Evolutionary conservation across 30 jellyfish, hydroid and myxozoan species (phyloP).

Genomic region (Aurelia aurita complex sp. Pacific): DNA sequence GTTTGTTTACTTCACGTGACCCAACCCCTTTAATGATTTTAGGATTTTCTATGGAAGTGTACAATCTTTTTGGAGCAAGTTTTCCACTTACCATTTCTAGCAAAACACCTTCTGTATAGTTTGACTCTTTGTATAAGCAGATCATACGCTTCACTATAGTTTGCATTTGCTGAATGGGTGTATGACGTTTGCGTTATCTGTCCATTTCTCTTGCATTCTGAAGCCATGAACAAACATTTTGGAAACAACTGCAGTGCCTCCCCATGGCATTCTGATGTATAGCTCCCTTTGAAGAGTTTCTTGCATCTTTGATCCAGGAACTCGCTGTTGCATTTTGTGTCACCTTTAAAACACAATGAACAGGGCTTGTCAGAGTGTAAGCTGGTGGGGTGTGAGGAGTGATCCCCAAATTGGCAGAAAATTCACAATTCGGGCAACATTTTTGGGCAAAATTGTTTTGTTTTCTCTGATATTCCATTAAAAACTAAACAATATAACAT

Average conservation of each 20-base stretch:
- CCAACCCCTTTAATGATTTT: no score
- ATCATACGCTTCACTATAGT: constrained; percentile 33
- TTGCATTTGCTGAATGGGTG: constrained; percentile 23
- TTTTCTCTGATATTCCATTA: no score
- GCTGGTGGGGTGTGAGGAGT: no score
- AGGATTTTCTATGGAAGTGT: no score
- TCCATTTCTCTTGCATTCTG: constrained; percentile 44
- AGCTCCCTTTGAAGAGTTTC: constrained; percentile 27
- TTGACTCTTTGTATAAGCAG: constrained; percentile 27
- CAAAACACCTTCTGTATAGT: constrained; percentile 40
- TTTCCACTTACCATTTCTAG: constrained; percentile 39
- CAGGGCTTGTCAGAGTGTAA: no score
- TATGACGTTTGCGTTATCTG: constrained; percentile 18
- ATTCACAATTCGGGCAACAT: no score
- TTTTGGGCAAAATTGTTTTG: no score
- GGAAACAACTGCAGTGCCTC: constrained; percentile 63
- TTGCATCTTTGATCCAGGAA: constrained; percentile 32
- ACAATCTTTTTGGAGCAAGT: no score
- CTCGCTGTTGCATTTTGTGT: constrained; percentile 15
- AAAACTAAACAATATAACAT: no score
- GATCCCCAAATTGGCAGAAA: no score
- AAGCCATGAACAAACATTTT: constrained; percentile 68
- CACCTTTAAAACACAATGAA: constrained; percentile 1
- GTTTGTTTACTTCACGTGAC: no score
- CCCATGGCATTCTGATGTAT: constrained; percentile 56